Conservation (phyloP, 2,888 invertebrate genomes). For the Pachliopta kotzebuea region DNA sequence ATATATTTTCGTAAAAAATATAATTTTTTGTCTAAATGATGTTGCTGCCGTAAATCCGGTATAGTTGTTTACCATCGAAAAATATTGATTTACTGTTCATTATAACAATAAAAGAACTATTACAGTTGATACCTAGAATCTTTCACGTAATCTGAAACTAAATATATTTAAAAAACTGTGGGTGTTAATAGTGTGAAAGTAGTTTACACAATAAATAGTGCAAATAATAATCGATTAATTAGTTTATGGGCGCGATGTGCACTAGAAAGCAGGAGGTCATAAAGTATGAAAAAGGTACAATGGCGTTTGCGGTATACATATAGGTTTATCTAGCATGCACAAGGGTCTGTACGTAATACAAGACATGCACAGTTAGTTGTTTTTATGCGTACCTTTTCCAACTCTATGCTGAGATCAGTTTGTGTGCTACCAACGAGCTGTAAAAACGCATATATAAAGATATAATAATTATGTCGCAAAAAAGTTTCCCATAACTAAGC, state of each 20-base stretch:
- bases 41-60: no score
- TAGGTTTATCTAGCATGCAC: slow-evolving; percentile 41
- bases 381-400: slow-evolving; percentile 79
- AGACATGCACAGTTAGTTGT: slow-evolving; percentile 68
- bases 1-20: no score
- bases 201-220: background rate
- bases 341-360: slow-evolving; percentile 41
- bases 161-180: no score
- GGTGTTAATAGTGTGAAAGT: no score
- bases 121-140: no score
- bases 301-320: slow-evolving; percentile 13
- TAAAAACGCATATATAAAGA: slow-evolving; percentile 75
- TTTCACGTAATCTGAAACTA: no score
- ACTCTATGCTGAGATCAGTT: slow-evolving; percentile 78
- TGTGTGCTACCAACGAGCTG: slow-evolving; percentile 80
- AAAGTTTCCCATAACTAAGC: slow-evolving; percentile 4
- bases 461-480: slow-evolving; percentile 16
- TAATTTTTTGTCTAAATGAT: no score
- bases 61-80: no score
- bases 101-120: no score
- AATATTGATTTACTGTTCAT: no score
- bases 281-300: slow-evolving; percentile 74
- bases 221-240: slow-evolving; percentile 7
- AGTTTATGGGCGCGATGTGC: slow-evolving; percentile 6
- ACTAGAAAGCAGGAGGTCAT: slow-evolving; percentile 38